These are phyloP conservation scores for Imbricaverruca yamaguchii DNA, from an alignment of 2,888 invertebrate species.

Conservation along the genomic window DNA sequence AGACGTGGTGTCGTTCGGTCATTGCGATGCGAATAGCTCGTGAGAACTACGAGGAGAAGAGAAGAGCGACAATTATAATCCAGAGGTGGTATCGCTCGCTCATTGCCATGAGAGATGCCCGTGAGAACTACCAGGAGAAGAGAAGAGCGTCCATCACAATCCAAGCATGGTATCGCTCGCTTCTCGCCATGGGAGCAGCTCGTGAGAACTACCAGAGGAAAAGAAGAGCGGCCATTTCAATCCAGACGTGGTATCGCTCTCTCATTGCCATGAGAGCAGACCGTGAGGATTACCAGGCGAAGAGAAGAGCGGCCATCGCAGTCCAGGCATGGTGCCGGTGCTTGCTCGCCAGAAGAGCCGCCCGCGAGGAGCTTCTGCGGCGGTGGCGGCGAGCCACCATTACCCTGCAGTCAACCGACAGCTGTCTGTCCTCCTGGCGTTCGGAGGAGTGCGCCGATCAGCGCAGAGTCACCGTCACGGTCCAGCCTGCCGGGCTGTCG, in stretches of 20 bases:
- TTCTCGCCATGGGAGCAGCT: background rate
- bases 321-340: no score
- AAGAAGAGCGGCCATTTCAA: background rate
- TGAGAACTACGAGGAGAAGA: background rate
- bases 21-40: background rate
- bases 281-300: background rate
- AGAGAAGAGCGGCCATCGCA: no score
- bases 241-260: background rate
- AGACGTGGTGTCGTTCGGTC: conserved; percentile 21
- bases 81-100: conserved; percentile 20
- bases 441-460: background rate
- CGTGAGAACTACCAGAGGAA: background rate
- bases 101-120: background rate
- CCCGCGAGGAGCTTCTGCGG: background rate
- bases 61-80: background rate
- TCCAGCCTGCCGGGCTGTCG: background rate
- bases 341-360: no score
- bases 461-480: background rate
- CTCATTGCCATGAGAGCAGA: background rate
- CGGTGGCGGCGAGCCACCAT: background rate
- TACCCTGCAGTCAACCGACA: background rate
- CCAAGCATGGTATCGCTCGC: conserved; percentile 14
- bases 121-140: background rate
- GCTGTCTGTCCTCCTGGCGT: background rate
- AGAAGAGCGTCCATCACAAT: background rate